A percentile compares a stretch with the other conserved stretches of the same genome.
phyloP scores from a whole-genome alignment of 2,113 vertebrate species.

The pig (Sus scrofa) region T2T-Sscrofa CM000818.6:90855501-90856000 shows the following conservation, averaged over 20 bases:
- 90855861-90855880: not conserved
- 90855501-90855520: not conserved
- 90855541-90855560: not conserved
- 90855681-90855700: not conserved
- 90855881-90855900: constrained; percentile 5
- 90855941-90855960: not conserved
- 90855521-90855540: not conserved
- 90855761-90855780: not conserved
- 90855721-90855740: not conserved
- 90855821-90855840: not conserved
- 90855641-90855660: not conserved
- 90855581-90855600: not conserved
- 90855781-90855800: not conserved
- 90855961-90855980: not conserved
- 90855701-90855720: not conserved
- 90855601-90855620: not conserved
- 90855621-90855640: not conserved
- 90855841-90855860: not conserved
- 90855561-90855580: not conserved
- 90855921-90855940: not conserved
- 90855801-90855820: not conserved
- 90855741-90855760: not conserved
- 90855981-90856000: not conserved
- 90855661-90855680: not conserved
- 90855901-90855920: not conserved